A percentile compares a stretch with the other conserved stretches of the same genome.
Conservation (phyloP, 2,888 invertebrate genomes). For the Dicyrtomina minuta region DNA sequence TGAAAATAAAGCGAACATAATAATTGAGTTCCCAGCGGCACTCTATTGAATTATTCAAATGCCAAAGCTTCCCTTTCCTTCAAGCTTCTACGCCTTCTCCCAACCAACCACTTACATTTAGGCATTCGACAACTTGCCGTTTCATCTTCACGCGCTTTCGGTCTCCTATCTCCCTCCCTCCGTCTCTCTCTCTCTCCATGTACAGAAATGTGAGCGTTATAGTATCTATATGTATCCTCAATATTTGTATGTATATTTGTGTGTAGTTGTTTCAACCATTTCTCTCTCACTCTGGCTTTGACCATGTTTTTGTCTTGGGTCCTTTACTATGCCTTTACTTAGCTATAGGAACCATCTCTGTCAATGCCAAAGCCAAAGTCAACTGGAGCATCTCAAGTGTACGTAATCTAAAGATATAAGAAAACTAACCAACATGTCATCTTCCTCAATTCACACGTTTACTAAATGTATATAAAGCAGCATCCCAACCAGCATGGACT, state of each 20-base stretch:
- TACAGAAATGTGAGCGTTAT: neutral
- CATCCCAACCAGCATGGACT: neutral
- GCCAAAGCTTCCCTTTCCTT: neutral
- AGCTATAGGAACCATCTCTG: neutral
- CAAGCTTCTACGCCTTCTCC: neutral
- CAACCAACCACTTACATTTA: neutral
- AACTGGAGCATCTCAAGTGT: no score
- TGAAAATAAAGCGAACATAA: conserved; percentile 52
- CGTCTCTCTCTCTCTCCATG: no score
- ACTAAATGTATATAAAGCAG: neutral
- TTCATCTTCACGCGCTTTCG: conserved; percentile 5
- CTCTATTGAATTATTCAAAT: conserved; percentile 53
- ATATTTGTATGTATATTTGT: no score
- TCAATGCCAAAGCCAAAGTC: no score
- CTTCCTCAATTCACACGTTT: neutral
- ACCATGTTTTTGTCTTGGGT: neutral
- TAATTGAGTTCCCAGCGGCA: conserved; percentile 51
- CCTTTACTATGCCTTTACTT: neutral
- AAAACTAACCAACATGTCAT: conserved; percentile 8
- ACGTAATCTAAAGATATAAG: no score
- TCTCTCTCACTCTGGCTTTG: neutral
- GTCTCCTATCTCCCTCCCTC: neutral
- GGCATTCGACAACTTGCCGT: conserved; percentile 20
- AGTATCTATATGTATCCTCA: neutral
- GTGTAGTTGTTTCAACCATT: no score